Evolutionary conservation across 1,140 invertebrate genomes (phyloP).

Genomic region (Drosophila subobscura): DNA sequence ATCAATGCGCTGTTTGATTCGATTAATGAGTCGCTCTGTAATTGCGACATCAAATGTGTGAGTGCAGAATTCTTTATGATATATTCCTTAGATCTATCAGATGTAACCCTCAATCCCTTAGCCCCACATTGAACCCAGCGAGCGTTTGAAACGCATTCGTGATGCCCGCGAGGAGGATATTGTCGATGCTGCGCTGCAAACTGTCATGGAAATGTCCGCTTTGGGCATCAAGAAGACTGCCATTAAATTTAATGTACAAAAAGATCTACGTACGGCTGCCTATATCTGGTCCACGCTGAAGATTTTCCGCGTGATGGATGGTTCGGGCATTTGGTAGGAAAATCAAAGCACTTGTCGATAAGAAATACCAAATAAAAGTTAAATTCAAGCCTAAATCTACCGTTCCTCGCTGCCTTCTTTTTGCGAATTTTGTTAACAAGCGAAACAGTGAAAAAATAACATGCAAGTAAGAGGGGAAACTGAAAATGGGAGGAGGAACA

Average conservation of each 20-base stretch:
- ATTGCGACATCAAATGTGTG: constrained; percentile 18
- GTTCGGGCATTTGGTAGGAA: constrained; percentile 85
- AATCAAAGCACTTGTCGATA: not conserved
- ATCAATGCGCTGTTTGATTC: constrained; percentile 64
- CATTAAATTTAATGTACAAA: constrained; percentile 89
- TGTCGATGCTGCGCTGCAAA: constrained; percentile 92
- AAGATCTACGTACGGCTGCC: constrained; percentile 93
- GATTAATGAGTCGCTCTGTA: constrained; percentile 60
- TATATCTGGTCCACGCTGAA: constrained; percentile 93
- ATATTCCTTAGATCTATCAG: too few relatives aligned
- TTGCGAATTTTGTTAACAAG: constrained; percentile 22
- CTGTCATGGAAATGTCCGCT: constrained; percentile 91
- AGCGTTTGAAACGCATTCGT: constrained; percentile 85
- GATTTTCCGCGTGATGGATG: constrained; percentile 91
- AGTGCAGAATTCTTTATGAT: not conserved
- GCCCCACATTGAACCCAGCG: constrained; percentile 86
- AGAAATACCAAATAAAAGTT: too few relatives aligned
- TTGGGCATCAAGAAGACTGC: constrained; percentile 89
- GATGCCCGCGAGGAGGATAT: constrained; percentile 90
- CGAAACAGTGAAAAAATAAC: not conserved
- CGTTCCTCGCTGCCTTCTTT: not conserved
- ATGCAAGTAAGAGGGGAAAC: too few relatives aligned
- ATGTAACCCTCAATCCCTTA: not conserved
- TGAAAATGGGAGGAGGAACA: too few relatives aligned
- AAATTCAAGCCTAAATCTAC: too few relatives aligned